Base-by-base conservation (phyloP, 2,113 vertebrate genomes). In the Osmerus eperlanus region DNA sequence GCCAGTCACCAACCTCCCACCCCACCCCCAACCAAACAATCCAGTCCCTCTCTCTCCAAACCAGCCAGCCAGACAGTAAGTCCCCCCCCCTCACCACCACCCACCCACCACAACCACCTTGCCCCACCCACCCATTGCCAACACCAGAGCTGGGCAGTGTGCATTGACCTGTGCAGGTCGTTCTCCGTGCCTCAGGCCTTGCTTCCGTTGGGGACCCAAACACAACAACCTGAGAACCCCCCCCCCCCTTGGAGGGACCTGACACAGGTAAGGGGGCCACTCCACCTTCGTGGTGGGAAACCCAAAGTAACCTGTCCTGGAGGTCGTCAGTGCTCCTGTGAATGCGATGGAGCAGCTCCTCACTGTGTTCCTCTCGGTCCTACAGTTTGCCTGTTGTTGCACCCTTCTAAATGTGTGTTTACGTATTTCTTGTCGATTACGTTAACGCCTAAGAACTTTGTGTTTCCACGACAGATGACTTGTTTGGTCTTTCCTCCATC, bases 91-190 rank as follows among this genome's bases (percentile, higher is more conserved):
- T 25, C n/a, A n/a, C 65, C 70, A 66, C 18, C 63, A 70, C 13
- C 25, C 25, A 28, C 25, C 25, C 25, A 28, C 62, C 29, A 28
- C 23, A 63, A 80, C 82, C 81, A 74, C 32, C 53, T 54, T 2
- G 41, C 41, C 89, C 89, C 88, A 59, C 90, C 87, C 82, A 80
- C 92, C 88, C 90, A 73, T 83, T 79, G 83, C 90, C 85, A 85
- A 83, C 88, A 82, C 87, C 85, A 53, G 87, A 87, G 84, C 85
- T 81, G 78, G 91, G 91, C 88, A 94, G 89, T 86, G 86, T 86
- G 86, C 88, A 85, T 89, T 86, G 88, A 85, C 82, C 90, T 85
- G 87, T 87, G 84, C 89, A 83, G 90, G 83, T 86, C 41, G 62
- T 67, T 75, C 83, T 82, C 71, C 65, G 66, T 7, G 67, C 69